Evolutionary conservation across 2,888 invertebrate genomes (phyloP), one percentile per base, ranked within the genome.

Genomic region (Cheilosia vulpina): DNA sequence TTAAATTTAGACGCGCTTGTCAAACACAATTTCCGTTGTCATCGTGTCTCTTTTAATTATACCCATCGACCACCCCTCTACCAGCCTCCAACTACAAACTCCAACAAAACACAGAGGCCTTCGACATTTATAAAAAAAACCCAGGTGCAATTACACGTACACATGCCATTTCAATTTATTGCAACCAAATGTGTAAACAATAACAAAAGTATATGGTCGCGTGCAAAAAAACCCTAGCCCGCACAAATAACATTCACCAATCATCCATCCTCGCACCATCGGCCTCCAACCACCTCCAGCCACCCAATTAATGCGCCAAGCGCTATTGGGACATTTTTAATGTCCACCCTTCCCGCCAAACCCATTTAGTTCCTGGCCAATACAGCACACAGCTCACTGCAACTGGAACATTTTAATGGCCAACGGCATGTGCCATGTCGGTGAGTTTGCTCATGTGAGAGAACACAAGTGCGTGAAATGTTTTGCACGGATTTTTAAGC

Each of bases 381-480:
- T 47, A 58, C 58, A 71, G 34, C 50, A 38, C 62, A 15, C 45
- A 52, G 50, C 52, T 5, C 13, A 24, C 52, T 9, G n/a, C 13
- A 31, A 31, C 31, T 66, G 80, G 31, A 45, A 66, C 76, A 66
- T 71, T 80, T 81, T 85, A 85, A 81, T 80, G 71, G 76, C 84
- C 71, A 62, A 43, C 50, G 52, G 75, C 84, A 84, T 80, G 69
- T 75, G 79, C 80, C 57, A 79, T 65, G 73, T 69, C 47, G 57
- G 83, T 73, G 72, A 78, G 62, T 66, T 57, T 83, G 83, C 45
- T 52, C 13, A 50, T 79, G 73, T 50, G 73, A 68, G 73, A 68
- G 81, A 43, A 71, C 85, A 85, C 85, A 85, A 85, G 85, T 85
- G 85, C 81, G 85, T 85, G 68, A 85, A 85, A 85, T 85, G 85